Percentiles rank a stretch among this genome's conserved stretches.
Conservation (phyloP, 2,888 invertebrate species). For the Apeira syringaria region DNA sequence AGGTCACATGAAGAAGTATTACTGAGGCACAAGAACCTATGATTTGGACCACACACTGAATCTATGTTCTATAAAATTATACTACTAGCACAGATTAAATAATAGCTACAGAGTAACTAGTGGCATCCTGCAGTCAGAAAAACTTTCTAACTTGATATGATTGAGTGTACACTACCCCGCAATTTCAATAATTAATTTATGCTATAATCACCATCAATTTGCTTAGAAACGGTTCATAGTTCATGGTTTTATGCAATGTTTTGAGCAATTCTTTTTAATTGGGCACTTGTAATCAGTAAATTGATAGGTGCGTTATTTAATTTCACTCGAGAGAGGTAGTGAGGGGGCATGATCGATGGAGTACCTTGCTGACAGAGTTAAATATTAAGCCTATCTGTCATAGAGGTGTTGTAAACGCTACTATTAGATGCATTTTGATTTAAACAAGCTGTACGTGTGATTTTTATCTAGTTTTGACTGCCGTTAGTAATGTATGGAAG, state of each 20-base stretch:
- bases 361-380: conserved; percentile 23
- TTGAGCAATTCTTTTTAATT: conserved; percentile 48
- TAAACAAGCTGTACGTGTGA: conserved; percentile 20
- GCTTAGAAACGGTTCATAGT: conserved; percentile 55
- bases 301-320: conserved; percentile 34
- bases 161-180: conserved; percentile 44
- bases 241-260: conserved; percentile 50
- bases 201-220: conserved; percentile 45
- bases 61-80: conserved; percentile 9
- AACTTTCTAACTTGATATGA: conserved; percentile 53
- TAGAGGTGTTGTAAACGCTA: conserved; percentile 28
- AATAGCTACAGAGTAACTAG: background rate
- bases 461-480: conserved; percentile 9
- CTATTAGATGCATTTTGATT: conserved; percentile 22
- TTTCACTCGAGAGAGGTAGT: conserved; percentile 33
- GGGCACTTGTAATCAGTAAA: conserved; percentile 42
- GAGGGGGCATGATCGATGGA: conserved; percentile 22
- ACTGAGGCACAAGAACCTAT: background rate
- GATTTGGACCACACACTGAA: conserved; percentile 24
- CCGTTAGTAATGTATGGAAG: no score
- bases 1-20: background rate
- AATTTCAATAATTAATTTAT: conserved; percentile 57
- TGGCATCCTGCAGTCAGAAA: conserved; percentile 1
- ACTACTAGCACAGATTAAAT: conserved; percentile 11
- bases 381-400: conserved; percentile 25